Base-by-base conservation (phyloP, 2,797 vertebrate genomes). In the Neoniphon sammara region DNA sequence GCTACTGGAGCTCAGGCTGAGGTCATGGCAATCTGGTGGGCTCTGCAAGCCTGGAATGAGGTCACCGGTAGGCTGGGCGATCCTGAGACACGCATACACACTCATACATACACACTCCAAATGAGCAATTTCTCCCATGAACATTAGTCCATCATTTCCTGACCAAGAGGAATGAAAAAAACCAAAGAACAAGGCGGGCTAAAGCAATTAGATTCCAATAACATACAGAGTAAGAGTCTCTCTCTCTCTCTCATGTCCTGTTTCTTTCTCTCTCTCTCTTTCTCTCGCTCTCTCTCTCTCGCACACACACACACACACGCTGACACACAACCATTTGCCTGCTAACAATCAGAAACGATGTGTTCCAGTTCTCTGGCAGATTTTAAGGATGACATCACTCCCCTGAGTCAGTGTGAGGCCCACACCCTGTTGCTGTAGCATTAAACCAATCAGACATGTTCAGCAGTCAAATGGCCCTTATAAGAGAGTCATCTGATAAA, bases 321-420 rank as follows among this genome's bases (percentile, higher is more conserved):
- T 72, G 68, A 76, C n/a, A 57, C 69, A 68, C 20, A 58, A 44
- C n/a, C 39, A 80, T 82, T 57, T 70, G 80, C 76, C 89, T 90
- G 85, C 76, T 84, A 88, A 81, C 87, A 87, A 86, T 91, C 90
- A 86, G 66, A 81, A 71, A 56, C 69, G 53, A 86, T 82, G 75
- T 86, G 85, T 89, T 91, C 84, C 87, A 87, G 75, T 62, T 83
- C 81, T 86, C 71, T 86, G 87, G 87, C 84, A 88, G 79, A 75
- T 85, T 83, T 85, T 56, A 62, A 27, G 68, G 56, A 91, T 94
- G 89, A 93, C 90, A 88, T 94, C 92, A 93, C 80, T 87, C 86
- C 75, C 84, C 59, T 55, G 81, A 89, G 76, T 49, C 73, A 21
- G 63, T 82, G 78, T 75, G 76, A 86, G 85, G 83, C 80, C 89